Base-by-base conservation (phyloP, 2,797 vertebrate genomes). In the Falco peregrinus region DNA sequence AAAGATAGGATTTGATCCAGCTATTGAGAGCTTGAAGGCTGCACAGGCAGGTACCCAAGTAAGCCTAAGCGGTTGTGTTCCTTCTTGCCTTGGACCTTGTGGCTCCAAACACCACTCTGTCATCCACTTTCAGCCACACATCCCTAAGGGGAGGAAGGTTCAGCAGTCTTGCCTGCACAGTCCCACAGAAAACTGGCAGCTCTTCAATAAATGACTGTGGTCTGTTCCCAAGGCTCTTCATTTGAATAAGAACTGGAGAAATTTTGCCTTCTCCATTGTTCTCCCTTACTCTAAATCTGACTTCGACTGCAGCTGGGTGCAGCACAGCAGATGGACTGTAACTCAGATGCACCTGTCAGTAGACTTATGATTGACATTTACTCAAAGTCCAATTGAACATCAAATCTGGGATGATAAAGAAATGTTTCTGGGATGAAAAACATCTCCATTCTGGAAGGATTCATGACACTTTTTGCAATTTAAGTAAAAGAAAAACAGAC, bases 1-100 rank as follows among this genome's bases (percentile, higher is more conserved):
- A 96, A 96, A 97, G 91, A 94, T 90, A 94, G 94, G 73, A 92
- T 69, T 85, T 74, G 57, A 97, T 95, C 89, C 65, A 87, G 68
- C 96, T 89, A 75, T 84, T 86, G 82, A n/a, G 47, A 80, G 43
- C n/a, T 14, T 77, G 71, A 71, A 87, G 13, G 47, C 53, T 93
- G 73, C 61, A 69, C 25, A 78, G 61, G 57, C 57, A 92, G 89
- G 89, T 94, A 87, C 35, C 61, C 78, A 54, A 54, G 60, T 45
- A 75, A 68, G 33, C 35, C 33, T 54, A 60, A 65, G 71, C 84
- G 57, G 31, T n/a, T 84, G 24, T 57, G 6, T 45, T 81, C 68
- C 20, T 73, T 96, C 47, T 87, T 91, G 19, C 37, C 54, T 89
- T 64, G 59, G 37, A 90, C 69, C 33, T 33, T 71, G 82, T 89